Evolutionary conservation across 2,113 vertebrate species (phyloP), one percentile per base, ranked within the genome.

Genomic region (Paramormyrops kingsleyae): DNA sequence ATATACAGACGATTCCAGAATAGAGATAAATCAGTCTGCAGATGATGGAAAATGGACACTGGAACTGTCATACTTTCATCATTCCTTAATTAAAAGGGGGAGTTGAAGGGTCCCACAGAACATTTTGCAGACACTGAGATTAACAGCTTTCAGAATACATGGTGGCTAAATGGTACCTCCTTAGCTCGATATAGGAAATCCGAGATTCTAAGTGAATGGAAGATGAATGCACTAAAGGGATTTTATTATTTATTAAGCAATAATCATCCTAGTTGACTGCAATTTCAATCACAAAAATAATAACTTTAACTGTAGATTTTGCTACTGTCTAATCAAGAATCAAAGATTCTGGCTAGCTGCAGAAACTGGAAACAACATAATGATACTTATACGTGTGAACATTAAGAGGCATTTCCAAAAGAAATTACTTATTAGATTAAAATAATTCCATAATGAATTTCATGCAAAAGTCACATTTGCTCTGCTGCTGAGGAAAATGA

Each of bases 81-180:
- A 62, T 62, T 88, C 31, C 5, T 87, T 53, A 59, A 88, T 88
- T 88, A 62, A n/a, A 56, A 31, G 53, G 86, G 50, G 53, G n/a
- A 42, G 39, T 39, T 44, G 4, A 87, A 42, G 12, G 1, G 12
- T 56, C 31, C 12, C 31, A 24, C 5, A 39, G 85, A 50, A 31
- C n/a, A 56, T 42, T 88, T 66, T 44, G 87, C 59, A 62, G 53
- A 88, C 19, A 39, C 8, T 62, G 13, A 6, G 15, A 87, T 87
- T 35, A 35, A 87, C 47, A 42, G 39, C 52, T 88, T 35, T 52
- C 10, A 17, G n/a, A 27, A 52, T 24, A 47, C 21, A 87, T 87
- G 50, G 49, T 87, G 85, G 31, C 47, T 53, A 31, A 87, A 87
- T 56, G 5, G 27, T 31, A 21, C 50, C 39, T 31, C 84, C 46